These are phyloP conservation scores for Nomada goodeniana DNA, from an alignment of 2,888 invertebrate species.

Conservation along the genomic window DNA sequence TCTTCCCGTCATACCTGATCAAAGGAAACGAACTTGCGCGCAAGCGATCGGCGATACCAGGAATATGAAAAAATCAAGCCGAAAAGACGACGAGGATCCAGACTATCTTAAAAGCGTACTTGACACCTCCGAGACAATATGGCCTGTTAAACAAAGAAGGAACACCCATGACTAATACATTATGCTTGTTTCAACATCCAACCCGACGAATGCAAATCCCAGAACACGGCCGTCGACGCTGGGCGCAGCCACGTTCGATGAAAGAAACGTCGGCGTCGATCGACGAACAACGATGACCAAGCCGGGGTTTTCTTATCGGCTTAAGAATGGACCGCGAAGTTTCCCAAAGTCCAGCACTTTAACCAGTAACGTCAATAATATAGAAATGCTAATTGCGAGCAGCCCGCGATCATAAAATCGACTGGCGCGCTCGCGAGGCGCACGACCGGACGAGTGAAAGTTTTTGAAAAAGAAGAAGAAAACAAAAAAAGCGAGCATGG, in stretches of 20 bases:
- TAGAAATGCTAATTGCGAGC: constrained; percentile 45
- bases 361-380: constrained; percentile 24
- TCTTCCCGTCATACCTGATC: too few relatives aligned
- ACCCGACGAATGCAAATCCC: constrained; percentile 12
- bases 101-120: constrained; percentile 19
- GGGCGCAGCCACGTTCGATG: too few relatives aligned
- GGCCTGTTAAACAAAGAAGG: constrained; percentile 32
- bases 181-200: constrained; percentile 15
- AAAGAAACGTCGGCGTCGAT: too few relatives aligned
- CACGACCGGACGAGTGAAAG: constrained; percentile 40
- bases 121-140: constrained; percentile 8
- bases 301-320: background rate
- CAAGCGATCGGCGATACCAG: too few relatives aligned
- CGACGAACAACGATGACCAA: too few relatives aligned
- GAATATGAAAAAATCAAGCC: background rate
- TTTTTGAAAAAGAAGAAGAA: constrained; percentile 21
- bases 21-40: too few relatives aligned
- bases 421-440: background rate
- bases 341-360: background rate
- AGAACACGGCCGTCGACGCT: background rate
- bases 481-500: background rate
- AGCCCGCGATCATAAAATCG: constrained; percentile 18
- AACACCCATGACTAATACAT: constrained; percentile 7
- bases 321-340: background rate
- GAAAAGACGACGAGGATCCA: background rate